phyloP scores from a whole-genome alignment of 2,888 invertebrate species.

The Neria commutata region DNA sequence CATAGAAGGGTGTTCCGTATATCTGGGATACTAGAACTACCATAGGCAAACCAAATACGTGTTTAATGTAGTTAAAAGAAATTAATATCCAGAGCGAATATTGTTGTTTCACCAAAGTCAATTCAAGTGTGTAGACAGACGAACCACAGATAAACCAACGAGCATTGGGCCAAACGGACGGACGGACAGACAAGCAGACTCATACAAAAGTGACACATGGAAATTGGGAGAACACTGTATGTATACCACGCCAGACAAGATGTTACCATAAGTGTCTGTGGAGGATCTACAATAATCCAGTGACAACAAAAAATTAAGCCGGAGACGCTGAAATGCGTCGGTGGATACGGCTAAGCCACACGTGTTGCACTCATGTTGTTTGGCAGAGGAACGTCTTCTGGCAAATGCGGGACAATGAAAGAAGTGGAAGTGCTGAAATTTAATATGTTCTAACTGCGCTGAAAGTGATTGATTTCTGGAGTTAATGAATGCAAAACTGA shows the following conservation, averaged over 20 bases:
- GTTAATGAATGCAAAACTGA: too few relatives aligned
- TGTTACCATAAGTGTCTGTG: too few relatives aligned
- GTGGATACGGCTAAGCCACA: constrained; percentile 3
- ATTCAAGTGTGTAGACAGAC: too few relatives aligned
- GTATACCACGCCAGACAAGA: neutral
- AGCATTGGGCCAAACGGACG: neutral
- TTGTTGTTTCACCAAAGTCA: too few relatives aligned
- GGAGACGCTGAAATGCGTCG: neutral
- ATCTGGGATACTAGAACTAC: too few relatives aligned
- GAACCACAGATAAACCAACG: too few relatives aligned
- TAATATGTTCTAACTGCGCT: constrained; percentile 10
- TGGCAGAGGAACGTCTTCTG: neutral
- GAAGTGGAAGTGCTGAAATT: neutral
- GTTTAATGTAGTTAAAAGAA: too few relatives aligned
- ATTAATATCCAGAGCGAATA: too few relatives aligned
- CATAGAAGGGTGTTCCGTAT: too few relatives aligned
- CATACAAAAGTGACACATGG: constrained; percentile 12
- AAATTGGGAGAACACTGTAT: constrained; percentile 9
- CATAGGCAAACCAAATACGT: too few relatives aligned
- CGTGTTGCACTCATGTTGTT: constrained; percentile 15
- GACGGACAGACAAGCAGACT: too few relatives aligned
- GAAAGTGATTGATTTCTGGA: too few relatives aligned
- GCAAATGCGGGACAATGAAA: neutral
- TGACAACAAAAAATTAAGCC: neutral
- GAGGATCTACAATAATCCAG: neutral